Percentiles rank a stretch among this genome's conserved stretches.
These are phyloP conservation scores for Dicrurus megarhynchus DNA, from an alignment of 2,113 vertebrate genomes.

Conservation along the genomic window DNA sequence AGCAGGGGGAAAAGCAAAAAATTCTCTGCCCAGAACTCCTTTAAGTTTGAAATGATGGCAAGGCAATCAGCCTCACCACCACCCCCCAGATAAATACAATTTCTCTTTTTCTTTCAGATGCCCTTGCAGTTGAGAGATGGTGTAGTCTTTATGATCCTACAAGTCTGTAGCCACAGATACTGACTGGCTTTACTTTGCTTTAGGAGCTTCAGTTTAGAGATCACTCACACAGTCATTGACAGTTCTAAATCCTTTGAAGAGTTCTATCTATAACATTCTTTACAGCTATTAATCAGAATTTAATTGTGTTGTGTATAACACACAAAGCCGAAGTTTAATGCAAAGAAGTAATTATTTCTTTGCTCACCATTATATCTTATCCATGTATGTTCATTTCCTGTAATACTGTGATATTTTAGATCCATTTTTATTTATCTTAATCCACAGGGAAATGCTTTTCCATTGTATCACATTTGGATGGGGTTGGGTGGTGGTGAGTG, in stretches of 20 bases:
- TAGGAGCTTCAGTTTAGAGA: neutral
- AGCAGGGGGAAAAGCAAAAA: neutral
- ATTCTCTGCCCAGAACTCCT: neutral
- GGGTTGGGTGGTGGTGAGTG: neutral
- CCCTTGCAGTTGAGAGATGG: neutral
- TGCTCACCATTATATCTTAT: neutral
- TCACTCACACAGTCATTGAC: neutral
- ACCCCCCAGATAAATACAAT: neutral
- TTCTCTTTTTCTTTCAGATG: neutral
- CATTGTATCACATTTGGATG: neutral
- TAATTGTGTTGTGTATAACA: neutral
- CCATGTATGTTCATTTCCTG: neutral
- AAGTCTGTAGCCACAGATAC: neutral
- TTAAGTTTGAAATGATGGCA: neutral
- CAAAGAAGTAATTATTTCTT: neutral
- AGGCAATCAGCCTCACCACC: neutral
- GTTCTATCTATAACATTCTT: neutral
- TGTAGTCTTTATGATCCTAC: neutral
- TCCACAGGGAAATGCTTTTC: neutral
- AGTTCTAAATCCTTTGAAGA: neutral
- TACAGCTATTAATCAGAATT: neutral
- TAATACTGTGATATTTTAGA: neutral
- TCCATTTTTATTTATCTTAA: neutral
- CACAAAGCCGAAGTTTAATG: neutral
- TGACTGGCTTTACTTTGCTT: neutral